Base-by-base conservation (phyloP, 1,140 invertebrate species). In the Diploscapter pachys region DNA sequence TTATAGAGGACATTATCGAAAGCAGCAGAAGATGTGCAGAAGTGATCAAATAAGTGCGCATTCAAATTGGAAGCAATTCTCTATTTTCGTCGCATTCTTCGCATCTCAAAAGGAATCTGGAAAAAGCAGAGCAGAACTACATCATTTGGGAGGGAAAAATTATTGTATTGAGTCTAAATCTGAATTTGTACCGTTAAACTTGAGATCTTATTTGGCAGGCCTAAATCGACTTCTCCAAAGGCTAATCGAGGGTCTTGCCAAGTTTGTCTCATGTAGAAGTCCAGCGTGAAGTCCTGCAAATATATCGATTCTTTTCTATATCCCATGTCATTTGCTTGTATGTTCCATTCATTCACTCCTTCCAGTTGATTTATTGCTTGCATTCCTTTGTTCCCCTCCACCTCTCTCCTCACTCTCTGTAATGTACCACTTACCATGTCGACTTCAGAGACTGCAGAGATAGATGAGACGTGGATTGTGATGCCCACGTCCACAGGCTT, bases 191-290 rank as follows among this genome's bases (percentile, higher is more conserved):
- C 31, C 9, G 83, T 85, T 8, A 85, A 68, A 31, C 80, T 81
- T 48, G 80, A 79, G 63, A 85, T 79, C 79, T 92, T 93, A 86
- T 94, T 92, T 76, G 94, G 92, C 74, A 92, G 92, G 75, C 92
- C 93, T 61, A 90, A 90, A 85, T 91, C 83, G 48, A 85, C 89
- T 87, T 93, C 92, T 87, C 91, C 91, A 89, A 95, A 96, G 77
- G 92, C 92, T 85, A 97, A 89, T 83, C 95, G 89, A 79, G 93
- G 93, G 88, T 98, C 95, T 85, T 92, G 94, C 95, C 95, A 97
- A 88, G 93, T 94, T 90, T 97, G 95, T 87, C 95, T 92, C 89
- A 96, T 95, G 91, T 96, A 96, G 90, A 97, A 96, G 89, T 97
- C 95, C 90, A 96, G 88, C 78, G 95, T 96, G 89, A 96, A 97